phyloP scores from a whole-genome alignment of 1,140 invertebrate species.

The Archivesica marissinica region DNA sequence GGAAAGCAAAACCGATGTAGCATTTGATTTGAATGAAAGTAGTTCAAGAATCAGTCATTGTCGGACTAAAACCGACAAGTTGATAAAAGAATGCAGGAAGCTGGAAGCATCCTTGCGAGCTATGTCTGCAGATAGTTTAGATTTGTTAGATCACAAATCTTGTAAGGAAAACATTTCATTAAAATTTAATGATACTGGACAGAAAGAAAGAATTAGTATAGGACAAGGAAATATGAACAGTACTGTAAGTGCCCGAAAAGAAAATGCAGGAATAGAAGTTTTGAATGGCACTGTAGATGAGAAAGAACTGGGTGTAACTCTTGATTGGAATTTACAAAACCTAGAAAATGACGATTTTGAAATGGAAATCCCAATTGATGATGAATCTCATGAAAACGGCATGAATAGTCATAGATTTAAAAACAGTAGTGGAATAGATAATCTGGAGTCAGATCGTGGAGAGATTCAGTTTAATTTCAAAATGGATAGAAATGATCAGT shows the following conservation, averaged over 20 bases:
- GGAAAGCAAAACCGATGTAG: not conserved
- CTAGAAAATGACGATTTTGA: slow-evolving; percentile 45
- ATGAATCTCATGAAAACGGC: not conserved
- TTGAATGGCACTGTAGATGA: slow-evolving; percentile 11
- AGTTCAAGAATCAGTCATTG: not conserved
- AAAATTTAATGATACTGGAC: not conserved
- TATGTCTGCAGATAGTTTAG: slow-evolving; percentile 62
- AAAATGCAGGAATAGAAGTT: not conserved
- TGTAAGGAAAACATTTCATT: not conserved
- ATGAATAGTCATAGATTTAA: slow-evolving; percentile 3
- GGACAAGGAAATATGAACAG: not conserved
- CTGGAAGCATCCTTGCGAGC: slow-evolving; percentile 67
- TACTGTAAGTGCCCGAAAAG: not conserved
- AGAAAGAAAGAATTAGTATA: not conserved
- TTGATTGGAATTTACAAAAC: slow-evolving; percentile 33
- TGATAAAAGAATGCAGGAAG: slow-evolving; percentile 69
- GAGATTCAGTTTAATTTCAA: not conserved
- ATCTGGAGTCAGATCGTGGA: too few species aligned
- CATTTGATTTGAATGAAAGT: slow-evolving; percentile 15
- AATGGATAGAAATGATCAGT: too few species aligned
- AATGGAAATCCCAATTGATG: slow-evolving; percentile 34
- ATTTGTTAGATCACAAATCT: slow-evolving; percentile 15
- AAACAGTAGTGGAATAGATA: too few species aligned
- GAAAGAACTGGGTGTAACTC: slow-evolving; percentile 14
- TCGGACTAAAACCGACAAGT: not conserved